Evolutionary conservation across 2,888 invertebrate species (phyloP).

Genomic region (Galerucella pusilla): DNA sequence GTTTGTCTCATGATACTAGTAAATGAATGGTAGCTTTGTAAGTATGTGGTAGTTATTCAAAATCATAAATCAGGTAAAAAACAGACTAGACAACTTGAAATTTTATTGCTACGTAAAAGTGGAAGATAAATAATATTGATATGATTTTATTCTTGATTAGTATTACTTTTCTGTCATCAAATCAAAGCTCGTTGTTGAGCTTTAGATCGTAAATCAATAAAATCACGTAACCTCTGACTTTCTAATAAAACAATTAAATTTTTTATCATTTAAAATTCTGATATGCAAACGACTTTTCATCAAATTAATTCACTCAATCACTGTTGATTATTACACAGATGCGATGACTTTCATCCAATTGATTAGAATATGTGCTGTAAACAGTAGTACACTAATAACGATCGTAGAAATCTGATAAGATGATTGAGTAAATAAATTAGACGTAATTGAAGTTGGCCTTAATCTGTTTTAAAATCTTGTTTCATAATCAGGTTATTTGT

Average conservation of each 20-base stretch:
- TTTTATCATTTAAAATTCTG: not conserved
- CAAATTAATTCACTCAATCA: conserved; percentile 7
- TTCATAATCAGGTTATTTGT: not conserved
- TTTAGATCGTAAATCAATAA: not conserved
- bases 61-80: conserved; percentile 3
- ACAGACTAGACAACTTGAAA: too few species aligned
- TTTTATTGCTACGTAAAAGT: too few species aligned
- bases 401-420: conserved; percentile 5
- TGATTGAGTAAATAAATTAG: conserved; percentile 10
- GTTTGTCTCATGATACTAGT: conserved; percentile 1
- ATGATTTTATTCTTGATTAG: too few species aligned
- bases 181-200: not conserved
- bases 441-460: not conserved
- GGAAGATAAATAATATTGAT: too few species aligned
- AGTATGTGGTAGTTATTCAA: conserved; percentile 8
- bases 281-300: conserved; percentile 1
- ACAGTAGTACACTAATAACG: not conserved
- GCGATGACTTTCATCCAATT: conserved; percentile 7
- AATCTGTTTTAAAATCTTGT: conserved; percentile 3
- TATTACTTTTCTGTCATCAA: too few species aligned
- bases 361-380: conserved; percentile 5
- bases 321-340: not conserved
- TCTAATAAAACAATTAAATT: not conserved
- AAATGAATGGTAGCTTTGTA: conserved; percentile 2
- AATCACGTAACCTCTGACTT: not conserved